A percentile compares a stretch with the other conserved stretches of the same genome.
These are phyloP conservation scores for Ataeniobius toweri DNA, from an alignment of 2,797 vertebrate species.

Conservation along the genomic window DNA sequence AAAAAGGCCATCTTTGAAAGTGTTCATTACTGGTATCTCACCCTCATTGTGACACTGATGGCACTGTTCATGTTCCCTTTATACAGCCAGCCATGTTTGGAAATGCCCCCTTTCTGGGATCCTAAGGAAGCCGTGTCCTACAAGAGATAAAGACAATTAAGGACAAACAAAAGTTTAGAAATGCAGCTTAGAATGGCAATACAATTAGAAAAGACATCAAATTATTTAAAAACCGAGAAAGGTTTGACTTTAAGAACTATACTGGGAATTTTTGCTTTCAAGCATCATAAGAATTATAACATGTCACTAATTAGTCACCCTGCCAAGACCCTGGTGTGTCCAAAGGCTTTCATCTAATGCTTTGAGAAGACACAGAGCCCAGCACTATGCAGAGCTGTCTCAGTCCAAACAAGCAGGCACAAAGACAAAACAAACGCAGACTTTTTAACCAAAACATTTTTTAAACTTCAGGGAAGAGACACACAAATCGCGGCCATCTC, in stretches of 20 bases:
- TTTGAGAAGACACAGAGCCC: conserved; percentile 53
- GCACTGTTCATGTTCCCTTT: conserved; percentile 99
- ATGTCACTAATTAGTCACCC: conserved; percentile 23
- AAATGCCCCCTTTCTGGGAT: conserved; percentile 97
- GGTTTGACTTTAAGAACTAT: background rate
- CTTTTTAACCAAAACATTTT: conserved; percentile 62
- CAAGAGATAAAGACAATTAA: conserved; percentile 35
- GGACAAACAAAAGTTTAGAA: conserved; percentile 12
- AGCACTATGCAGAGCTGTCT: conserved; percentile 35
- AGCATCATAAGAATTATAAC: conserved; percentile 14
- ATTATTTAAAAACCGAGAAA: background rate
- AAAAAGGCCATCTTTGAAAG: background rate
- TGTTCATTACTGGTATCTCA: conserved; percentile 67
- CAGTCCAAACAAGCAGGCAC: conserved; percentile 61
- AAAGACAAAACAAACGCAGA: conserved; percentile 65
- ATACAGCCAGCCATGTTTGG: conserved; percentile 96
- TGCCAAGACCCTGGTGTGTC: conserved; percentile 9
- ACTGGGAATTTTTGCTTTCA: conserved; percentile 15
- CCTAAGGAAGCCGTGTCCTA: conserved; percentile 96
- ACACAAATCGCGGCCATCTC: conserved; percentile 19
- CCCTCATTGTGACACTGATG: conserved; percentile 98
- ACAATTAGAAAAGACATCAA: background rate
- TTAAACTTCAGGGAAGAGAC: conserved; percentile 37
- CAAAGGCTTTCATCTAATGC: conserved; percentile 50
- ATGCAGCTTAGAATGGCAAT: background rate